Evolutionary conservation across 2,888 invertebrate species (phyloP), one percentile per base, ranked within the genome.

Genomic region (Icerya purchasi): DNA sequence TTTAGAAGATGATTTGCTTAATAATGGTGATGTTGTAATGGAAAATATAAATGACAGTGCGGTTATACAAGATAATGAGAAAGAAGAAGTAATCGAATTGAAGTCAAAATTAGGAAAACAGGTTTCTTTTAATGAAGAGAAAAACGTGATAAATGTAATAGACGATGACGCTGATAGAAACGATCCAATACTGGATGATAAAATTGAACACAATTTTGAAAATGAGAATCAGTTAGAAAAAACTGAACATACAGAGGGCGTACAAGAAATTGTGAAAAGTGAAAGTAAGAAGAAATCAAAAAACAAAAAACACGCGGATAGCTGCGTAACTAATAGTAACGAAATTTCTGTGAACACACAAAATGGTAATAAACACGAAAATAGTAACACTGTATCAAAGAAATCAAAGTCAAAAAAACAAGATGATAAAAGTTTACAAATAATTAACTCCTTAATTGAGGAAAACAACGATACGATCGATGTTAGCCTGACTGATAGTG

Each of bases 151-250:
- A 22, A 53, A 50, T 22, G 53, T 57, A 56, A 63, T 59, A 53
- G 54, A 58, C 14, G 54, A 57, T 21, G 61, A 62, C 18, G 56
- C 60, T 54, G 60, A 63, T 19, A 62, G 69, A 49, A 66, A 69
- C 2, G 69, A 54, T 3, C 57, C 58, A 21, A 54, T 62, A 36
- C 52, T 54, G 8, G 54, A 59, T 24, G 58, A 53, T 52, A 18
- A 23, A 3, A 25, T 53, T 8, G 21, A 25, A n/a, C 22, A 50
- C 5, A 23, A 55, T 51, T 49, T 22, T 51, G 54, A 54, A 20
- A 36, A 50, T 20, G 21, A 55, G 8, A 50, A 59, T 25, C 19
- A 54, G 22, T 51, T 59, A 20, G 50, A 54, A 24, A 49, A 55
- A 10, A 55, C 50, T n/a, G 51, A 57, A 5, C 21, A 52, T 14